Percentiles rank a stretch among this genome's conserved stretches.
These are phyloP conservation scores for Leucophenga maculata DNA, from an alignment of 2,888 invertebrate genomes.

Conservation along the genomic window DNA sequence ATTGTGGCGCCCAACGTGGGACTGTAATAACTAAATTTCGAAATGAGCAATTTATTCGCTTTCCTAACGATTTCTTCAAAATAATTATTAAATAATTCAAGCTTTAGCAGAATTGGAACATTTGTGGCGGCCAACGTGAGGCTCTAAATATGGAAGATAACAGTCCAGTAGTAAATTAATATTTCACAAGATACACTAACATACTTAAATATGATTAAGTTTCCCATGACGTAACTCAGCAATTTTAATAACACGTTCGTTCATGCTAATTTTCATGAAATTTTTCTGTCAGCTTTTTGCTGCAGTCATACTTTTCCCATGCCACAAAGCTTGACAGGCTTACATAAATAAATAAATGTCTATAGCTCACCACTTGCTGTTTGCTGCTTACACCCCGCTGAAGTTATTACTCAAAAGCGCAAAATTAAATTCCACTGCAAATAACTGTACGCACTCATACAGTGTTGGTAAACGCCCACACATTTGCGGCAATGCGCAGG, in stretches of 20 bases:
- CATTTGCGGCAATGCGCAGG: neutral
- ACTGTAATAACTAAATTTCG: too few species aligned
- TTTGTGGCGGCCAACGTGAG: too few species aligned
- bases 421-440: slow-evolving; percentile 8
- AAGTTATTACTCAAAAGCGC: neutral
- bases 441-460: neutral
- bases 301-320: neutral
- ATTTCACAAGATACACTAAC: too few species aligned
- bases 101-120: too few species aligned
- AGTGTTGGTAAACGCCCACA: slow-evolving; percentile 11
- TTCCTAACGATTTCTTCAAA: too few species aligned
- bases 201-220: too few species aligned
- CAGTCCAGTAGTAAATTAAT: too few species aligned
- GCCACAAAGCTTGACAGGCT: neutral
- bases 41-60: too few species aligned
- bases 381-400: neutral
- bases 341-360: neutral
- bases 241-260: slow-evolving; percentile 7
- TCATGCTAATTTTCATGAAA: slow-evolving; percentile 18
- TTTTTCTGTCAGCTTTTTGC: slow-evolving; percentile 12
- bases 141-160: too few species aligned
- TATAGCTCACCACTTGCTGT: too few species aligned
- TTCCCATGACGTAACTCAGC: neutral
- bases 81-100: too few species aligned
- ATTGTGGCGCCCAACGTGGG: too few species aligned